Percentiles rank a stretch among this genome's conserved stretches.
Evolutionary conservation across 2,113 vertebrate species (phyloP).

Genomic region (Girardinichthys multiradiatus): DNA sequence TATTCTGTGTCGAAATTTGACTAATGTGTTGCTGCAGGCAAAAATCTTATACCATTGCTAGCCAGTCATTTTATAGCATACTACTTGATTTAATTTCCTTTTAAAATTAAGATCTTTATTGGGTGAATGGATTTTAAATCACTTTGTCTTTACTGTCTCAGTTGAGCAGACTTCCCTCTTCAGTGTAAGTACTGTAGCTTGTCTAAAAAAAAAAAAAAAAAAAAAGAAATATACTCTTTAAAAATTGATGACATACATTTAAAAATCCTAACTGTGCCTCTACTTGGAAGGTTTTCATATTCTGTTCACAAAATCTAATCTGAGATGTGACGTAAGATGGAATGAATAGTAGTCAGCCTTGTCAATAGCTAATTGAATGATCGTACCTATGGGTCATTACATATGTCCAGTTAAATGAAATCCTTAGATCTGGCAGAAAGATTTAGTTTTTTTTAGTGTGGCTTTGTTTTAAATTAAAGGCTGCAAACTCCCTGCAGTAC

Average conservation of each 20-base stretch:
- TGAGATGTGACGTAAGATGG: not conserved
- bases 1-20: slow-evolving; percentile 34
- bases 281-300: not conserved
- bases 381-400: not conserved
- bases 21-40: slow-evolving; percentile 6
- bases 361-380: not conserved
- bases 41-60: slow-evolving; percentile 7
- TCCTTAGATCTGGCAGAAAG: not conserved
- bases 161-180: not conserved
- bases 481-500: slow-evolving; percentile 8
- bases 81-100: slow-evolving; percentile 5
- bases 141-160: not conserved
- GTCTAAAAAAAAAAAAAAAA: not conserved
- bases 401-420: not conserved
- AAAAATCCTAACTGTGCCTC: not conserved
- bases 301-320: not conserved
- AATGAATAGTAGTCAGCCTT: not conserved
- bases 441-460: not conserved
- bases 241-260: not conserved
- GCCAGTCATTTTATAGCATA: slow-evolving; percentile 11
- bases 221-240: not conserved
- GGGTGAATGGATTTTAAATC: slow-evolving; percentile 10
- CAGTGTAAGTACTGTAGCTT: not conserved
- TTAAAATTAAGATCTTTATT: slow-evolving; percentile 16
- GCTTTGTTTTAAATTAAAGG: slow-evolving; percentile 13